Base-by-base conservation (phyloP, 1,140 invertebrate species). In the Drosophila nigrodunni region DNA sequence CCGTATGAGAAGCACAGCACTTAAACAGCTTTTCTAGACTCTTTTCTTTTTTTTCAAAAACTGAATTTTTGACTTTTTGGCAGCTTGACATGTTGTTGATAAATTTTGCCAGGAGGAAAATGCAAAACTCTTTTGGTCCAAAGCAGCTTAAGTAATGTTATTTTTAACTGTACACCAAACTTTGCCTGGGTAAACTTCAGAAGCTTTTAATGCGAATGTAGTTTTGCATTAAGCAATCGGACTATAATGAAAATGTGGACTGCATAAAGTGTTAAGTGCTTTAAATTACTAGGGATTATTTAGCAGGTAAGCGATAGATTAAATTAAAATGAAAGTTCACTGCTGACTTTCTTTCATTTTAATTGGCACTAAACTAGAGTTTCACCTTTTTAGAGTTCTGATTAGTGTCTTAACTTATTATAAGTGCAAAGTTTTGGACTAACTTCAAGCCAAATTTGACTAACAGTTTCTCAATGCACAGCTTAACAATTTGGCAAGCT, bases 251-350 rank as follows among this genome's bases (percentile, higher is more conserved):
- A 55, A 71, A 74, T 37, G 47, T 47, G 52, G 37, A 9, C 5
- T 25, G 18, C 58, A 49, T 25, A 18, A 72, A 64, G 50, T 73
- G 65, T 61, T 77, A 25, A 83, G 37, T 39, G 37, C 37, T 10
- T 7, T 9, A 39, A 72, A 83, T 47, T 55, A 58, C 68, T 73
- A 59, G 54, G 59, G 60, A 61, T 60, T 41, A 71, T 55, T 78
- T 89, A 30, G 68, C 72, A 81, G 85, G 78, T 78, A 47, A 58
- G 46, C 44, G 75, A 60, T 71, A 72, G 80, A 88, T 89, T 75
- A 62, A 88, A 89, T 88, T 81, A 88, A 88, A 89, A 78, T 65
- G 57, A 73, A 80, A 87, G 69, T 82, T 87, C 60, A 60, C 57
- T 34, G n/a, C 55, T 47, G 11, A 11, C n/a, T 34, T 49, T 41